phyloP scores from a whole-genome alignment of 2,797 vertebrate genomes.

The Distichodus sexfasciatus region DNA sequence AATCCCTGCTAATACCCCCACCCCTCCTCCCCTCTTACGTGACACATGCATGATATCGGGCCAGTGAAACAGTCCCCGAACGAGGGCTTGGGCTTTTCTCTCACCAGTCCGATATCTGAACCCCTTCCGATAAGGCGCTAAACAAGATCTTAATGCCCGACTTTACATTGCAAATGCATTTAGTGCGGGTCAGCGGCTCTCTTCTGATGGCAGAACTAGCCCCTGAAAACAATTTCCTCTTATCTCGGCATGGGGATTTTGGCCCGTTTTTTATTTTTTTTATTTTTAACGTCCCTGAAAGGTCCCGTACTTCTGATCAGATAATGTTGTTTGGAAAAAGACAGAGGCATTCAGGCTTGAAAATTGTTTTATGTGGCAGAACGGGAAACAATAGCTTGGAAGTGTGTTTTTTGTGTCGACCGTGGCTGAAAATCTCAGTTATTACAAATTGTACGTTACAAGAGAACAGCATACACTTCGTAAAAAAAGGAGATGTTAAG shows the following conservation, averaged over 20 bases:
- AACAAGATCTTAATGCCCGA: conserved; percentile 24
- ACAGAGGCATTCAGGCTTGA: conserved; percentile 38
- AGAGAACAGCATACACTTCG: background rate
- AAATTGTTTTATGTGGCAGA: conserved; percentile 29
- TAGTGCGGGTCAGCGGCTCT: conserved; percentile 25
- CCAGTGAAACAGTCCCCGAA: conserved; percentile 28
- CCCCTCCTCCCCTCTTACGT: conserved; percentile 24
- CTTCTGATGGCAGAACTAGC: conserved; percentile 7
- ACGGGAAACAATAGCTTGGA: conserved; percentile 38
- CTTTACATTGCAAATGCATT: conserved; percentile 33
- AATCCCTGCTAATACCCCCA: conserved; percentile 33
- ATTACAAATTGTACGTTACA: background rate
- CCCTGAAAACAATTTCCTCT: conserved; percentile 8
- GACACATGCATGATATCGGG: conserved; percentile 46
- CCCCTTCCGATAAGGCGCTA: conserved; percentile 33
- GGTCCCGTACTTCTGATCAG: conserved; percentile 37
- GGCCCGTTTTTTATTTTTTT: conserved; percentile 1
- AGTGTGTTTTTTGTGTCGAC: conserved; percentile 9
- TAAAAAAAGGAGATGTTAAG: background rate
- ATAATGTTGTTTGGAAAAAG: conserved; percentile 49
- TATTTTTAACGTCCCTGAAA: conserved; percentile 1
- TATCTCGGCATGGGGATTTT: conserved; percentile 29
- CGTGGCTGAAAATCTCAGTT: background rate
- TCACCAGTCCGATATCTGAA: conserved; percentile 7
- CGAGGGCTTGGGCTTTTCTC: conserved; percentile 4